phyloP scores from a whole-genome alignment of 2,888 invertebrate species.

The Adelognathus sp. region DNA sequence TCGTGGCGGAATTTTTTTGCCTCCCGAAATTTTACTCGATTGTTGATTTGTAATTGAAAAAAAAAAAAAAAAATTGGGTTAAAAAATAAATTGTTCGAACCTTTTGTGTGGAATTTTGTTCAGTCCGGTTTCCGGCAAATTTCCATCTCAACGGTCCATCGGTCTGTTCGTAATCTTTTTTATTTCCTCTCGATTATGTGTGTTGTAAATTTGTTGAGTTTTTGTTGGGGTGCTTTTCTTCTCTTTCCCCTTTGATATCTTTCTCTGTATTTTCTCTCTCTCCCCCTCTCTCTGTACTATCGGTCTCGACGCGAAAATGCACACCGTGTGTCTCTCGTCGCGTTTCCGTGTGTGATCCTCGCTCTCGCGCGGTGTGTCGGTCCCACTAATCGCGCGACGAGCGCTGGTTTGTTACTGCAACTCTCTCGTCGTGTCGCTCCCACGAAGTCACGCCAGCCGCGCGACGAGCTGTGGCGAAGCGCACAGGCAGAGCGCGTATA shows the following conservation, averaged over 20 bases:
- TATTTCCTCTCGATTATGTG: slow-evolving; percentile 22
- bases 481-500: background rate
- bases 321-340: background rate
- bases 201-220: slow-evolving; percentile 13
- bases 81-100: slow-evolving; percentile 46
- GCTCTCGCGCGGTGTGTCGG: slow-evolving; percentile 49
- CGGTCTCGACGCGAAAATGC: slow-evolving; percentile 43
- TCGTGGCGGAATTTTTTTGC: background rate
- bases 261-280: no score
- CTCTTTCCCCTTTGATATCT: no score
- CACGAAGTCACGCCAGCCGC: slow-evolving; percentile 55
- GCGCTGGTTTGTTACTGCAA: slow-evolving; percentile 59
- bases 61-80: slow-evolving; percentile 6
- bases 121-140: slow-evolving; percentile 56
- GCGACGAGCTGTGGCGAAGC: slow-evolving; percentile 11
- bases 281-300: no score
- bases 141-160: slow-evolving; percentile 54
- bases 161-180: background rate
- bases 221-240: slow-evolving; percentile 45
- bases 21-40: background rate
- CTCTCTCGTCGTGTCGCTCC: slow-evolving; percentile 38
- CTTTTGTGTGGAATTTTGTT: slow-evolving; percentile 42
- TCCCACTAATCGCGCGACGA: slow-evolving; percentile 59
- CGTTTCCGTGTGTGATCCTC: slow-evolving; percentile 50
- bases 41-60: background rate